Evolutionary conservation across 2,797 vertebrate genomes (phyloP).

Genomic region (Sternotherus odoratus): DNA sequence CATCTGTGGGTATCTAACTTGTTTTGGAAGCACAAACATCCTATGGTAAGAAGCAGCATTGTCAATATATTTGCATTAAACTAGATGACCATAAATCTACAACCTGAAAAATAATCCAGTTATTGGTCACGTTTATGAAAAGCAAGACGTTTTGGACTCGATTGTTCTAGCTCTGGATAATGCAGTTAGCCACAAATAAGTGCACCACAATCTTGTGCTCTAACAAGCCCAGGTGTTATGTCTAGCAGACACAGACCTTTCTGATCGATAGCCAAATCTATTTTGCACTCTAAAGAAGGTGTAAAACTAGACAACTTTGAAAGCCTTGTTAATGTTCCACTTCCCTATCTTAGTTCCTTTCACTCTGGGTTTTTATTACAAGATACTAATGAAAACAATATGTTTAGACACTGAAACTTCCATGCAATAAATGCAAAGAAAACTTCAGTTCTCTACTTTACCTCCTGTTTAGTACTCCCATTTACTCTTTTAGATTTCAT

Average conservation of each 20-base stretch:
- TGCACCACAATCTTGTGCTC: neutral
- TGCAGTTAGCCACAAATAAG: neutral
- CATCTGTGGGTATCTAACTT: constrained; percentile 25
- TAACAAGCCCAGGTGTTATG: neutral
- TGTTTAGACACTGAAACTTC: constrained; percentile 38
- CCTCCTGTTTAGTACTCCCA: neutral
- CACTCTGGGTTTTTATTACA: constrained; percentile 53
- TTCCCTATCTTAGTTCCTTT: constrained; percentile 10
- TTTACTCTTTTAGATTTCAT: neutral
- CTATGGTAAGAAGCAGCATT: neutral
- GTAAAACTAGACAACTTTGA: constrained; percentile 61
- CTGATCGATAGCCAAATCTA: neutral
- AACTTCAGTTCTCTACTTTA: fast-evolving
- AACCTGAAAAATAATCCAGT: neutral
- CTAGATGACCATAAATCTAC: neutral
- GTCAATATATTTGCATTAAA: constrained; percentile 29
- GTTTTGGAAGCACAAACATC: neutral
- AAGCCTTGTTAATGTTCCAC: constrained; percentile 44
- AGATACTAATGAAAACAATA: neutral
- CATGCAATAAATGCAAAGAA: neutral
- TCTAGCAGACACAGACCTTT: neutral
- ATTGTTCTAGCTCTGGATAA: neutral
- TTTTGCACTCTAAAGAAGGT: constrained; percentile 38
- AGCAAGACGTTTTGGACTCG: neutral
- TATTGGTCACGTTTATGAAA: neutral